Conservation (phyloP, 2,113 vertebrate species). For the Bufo bufo region DNA sequence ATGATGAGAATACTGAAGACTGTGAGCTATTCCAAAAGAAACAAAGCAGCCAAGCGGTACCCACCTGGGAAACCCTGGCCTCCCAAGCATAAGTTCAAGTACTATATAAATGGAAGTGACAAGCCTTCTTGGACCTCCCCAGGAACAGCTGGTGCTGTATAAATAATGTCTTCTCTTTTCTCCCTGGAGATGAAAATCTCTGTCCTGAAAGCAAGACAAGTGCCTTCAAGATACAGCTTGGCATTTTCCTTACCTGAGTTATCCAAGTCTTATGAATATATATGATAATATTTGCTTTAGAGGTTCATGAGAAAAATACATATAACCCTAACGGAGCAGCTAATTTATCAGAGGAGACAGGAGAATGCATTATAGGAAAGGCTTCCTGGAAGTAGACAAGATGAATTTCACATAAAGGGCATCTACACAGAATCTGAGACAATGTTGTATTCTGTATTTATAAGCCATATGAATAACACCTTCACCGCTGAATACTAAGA, state of each 20-base stretch:
- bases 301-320: neutral
- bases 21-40: neutral
- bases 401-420: conserved; percentile 13
- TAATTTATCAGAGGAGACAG: conserved; percentile 22
- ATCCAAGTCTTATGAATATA: conserved; percentile 2
- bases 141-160: conserved; percentile 36
- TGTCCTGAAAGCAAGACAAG: conserved; percentile 15
- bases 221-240: neutral
- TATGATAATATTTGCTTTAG: conserved; percentile 39
- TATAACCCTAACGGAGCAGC: neutral
- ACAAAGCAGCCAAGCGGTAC: neutral
- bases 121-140: conserved; percentile 2
- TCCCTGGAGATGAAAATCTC: conserved; percentile 20
- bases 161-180: conserved; percentile 12
- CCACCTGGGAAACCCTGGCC: neutral
- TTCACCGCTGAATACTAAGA: neutral
- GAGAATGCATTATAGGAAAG: neutral
- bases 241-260: neutral
- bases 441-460: neutral
- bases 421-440: neutral
- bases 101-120: conserved; percentile 31
- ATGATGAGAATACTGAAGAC: neutral
- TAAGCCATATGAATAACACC: no score
- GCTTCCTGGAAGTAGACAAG: neutral
- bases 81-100: conserved; percentile 15